These are phyloP conservation scores for Ctenomys sociabilis DNA, from an alignment of 2,113 vertebrate species.

Conservation along the genomic window DNA sequence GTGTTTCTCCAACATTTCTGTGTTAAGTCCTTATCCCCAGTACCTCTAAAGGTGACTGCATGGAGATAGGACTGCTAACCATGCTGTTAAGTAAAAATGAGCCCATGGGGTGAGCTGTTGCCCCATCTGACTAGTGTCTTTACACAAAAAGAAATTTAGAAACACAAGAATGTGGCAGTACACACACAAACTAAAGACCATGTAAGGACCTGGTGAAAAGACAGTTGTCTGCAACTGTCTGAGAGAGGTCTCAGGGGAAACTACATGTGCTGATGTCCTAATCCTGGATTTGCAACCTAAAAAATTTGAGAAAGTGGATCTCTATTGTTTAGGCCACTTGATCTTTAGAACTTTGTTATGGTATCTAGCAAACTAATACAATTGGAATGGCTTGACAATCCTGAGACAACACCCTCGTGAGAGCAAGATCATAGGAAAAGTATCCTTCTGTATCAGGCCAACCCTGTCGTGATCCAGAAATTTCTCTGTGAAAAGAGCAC, in stretches of 20 bases:
- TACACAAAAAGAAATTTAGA: neutral
- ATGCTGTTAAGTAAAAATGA: neutral
- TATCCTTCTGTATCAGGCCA: neutral
- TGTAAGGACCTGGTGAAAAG: neutral
- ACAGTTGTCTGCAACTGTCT: neutral
- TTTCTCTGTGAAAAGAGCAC: neutral
- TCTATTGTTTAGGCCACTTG: neutral
- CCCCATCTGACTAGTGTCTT: neutral
- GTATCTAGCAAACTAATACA: slow-evolving; percentile 9
- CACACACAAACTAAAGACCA: neutral
- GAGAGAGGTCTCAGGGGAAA: neutral
- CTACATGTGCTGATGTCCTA: neutral
- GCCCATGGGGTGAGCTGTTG: neutral
- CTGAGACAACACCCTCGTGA: neutral
- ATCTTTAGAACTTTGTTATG: neutral
- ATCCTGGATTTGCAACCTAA: neutral
- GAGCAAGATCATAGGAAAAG: neutral
- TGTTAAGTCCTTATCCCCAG: neutral
- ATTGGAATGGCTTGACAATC: neutral
- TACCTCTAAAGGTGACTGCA: neutral
- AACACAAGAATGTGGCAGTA: neutral
- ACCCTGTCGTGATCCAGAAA: neutral
- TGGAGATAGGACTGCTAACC: neutral
- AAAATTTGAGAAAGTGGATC: neutral
- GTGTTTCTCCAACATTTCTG: neutral